Evolutionary conservation across 2,113 vertebrate species (phyloP).

Genomic region (Silurus meridionalis): DNA sequence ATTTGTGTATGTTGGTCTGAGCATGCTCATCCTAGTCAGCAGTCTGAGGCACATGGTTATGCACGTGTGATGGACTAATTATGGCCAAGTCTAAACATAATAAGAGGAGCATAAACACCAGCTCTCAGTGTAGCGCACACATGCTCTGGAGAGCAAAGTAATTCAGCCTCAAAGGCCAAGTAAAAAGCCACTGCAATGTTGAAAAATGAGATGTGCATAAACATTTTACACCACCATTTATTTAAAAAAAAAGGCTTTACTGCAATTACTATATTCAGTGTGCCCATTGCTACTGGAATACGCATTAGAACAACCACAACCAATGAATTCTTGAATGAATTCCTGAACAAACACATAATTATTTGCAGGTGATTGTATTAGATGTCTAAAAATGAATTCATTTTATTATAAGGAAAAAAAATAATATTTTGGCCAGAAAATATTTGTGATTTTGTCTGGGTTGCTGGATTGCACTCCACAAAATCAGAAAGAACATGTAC

Average conservation of each 20-base stretch:
- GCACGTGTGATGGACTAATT: conserved; percentile 26
- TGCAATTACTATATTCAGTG: not conserved
- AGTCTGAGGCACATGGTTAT: conserved; percentile 4
- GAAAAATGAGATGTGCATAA: conserved; percentile 4
- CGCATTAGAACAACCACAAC: not conserved
- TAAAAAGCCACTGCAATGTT: conserved; percentile 13
- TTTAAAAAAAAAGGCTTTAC: not conserved
- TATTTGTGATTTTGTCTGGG: not conserved
- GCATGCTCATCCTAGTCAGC: conserved; percentile 6
- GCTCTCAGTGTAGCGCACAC: conserved; percentile 17
- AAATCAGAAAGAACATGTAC: not conserved
- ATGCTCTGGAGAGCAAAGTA: conserved; percentile 3
- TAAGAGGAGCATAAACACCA: conserved; percentile 44
- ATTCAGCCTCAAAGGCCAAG: conserved; percentile 6
- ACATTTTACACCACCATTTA: not conserved
- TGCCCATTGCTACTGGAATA: too few relatives aligned
- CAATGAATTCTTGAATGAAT: not conserved
- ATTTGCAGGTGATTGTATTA: not conserved
- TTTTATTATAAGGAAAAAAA: not conserved
- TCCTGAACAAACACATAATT: not conserved
- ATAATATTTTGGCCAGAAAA: not conserved
- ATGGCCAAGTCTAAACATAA: conserved; percentile 44
- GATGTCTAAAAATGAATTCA: not conserved
- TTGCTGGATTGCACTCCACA: not conserved
- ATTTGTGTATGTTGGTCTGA: not conserved